A percentile compares a stretch with the other conserved stretches of the same genome.
These are phyloP conservation scores for Ctenomys sociabilis DNA, from an alignment of 2,113 vertebrate genomes.

Conservation along the genomic window DNA sequence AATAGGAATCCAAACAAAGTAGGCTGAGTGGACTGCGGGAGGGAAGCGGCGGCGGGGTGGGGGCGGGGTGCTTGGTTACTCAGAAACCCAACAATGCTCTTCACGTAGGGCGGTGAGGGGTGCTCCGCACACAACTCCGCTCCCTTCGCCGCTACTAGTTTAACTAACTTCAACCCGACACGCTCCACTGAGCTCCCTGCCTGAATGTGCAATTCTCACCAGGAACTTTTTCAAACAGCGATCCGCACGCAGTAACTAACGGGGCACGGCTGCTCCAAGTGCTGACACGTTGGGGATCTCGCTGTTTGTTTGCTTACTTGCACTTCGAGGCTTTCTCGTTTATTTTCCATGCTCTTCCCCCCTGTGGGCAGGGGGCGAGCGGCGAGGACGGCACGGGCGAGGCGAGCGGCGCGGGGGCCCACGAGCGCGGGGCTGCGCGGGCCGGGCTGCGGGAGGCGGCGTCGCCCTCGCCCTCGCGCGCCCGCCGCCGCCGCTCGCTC, in stretches of 20 bases:
- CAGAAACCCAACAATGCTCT: constrained; percentile 60
- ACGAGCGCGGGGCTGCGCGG: constrained; percentile 59
- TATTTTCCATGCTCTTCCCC: neutral
- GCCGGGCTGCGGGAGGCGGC: constrained; percentile 67
- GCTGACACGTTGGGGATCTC: constrained; percentile 50
- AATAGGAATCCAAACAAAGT: constrained; percentile 78
- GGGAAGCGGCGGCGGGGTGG: neutral
- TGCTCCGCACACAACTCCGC: constrained; percentile 66
- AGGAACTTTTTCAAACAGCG: constrained; percentile 74
- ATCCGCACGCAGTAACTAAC: constrained; percentile 68
- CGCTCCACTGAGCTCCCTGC: constrained; percentile 61
- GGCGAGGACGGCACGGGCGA: neutral
- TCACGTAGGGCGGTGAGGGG: constrained; percentile 2
- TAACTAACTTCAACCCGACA: constrained; percentile 74
- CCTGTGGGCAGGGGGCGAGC: too few species aligned
- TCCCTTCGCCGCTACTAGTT: constrained; percentile 68
- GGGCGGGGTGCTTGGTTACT: neutral
- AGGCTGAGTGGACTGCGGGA: constrained; percentile 70
- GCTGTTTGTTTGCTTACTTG: constrained; percentile 43
- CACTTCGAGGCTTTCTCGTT: neutral
- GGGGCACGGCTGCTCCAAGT: constrained; percentile 54
- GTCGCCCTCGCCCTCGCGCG: constrained; percentile 71
- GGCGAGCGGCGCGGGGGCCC: constrained; percentile 16
- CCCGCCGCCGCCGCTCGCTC: constrained; percentile 59
- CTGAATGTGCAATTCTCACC: constrained; percentile 73